These are phyloP conservation scores for Pomatostomus ruficeps DNA, from an alignment of 2,113 vertebrate genomes.

Conservation along the genomic window DNA sequence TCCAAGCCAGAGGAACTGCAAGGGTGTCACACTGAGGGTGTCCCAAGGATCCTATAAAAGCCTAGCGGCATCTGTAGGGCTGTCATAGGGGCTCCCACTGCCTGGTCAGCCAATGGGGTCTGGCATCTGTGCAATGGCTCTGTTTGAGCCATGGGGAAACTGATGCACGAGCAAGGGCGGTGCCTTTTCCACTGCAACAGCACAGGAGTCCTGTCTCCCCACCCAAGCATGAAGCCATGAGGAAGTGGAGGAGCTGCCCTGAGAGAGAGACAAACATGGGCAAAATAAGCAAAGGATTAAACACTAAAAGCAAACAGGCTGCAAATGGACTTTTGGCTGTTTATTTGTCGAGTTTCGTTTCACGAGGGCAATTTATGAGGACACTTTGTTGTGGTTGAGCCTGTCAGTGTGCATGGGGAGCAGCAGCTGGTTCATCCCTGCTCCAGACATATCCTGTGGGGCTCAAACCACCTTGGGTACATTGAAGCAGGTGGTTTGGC, in stretches of 20 bases:
- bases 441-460: fast-evolving
- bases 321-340: not conserved
- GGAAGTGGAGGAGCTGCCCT: not conserved
- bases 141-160: not conserved
- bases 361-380: not conserved
- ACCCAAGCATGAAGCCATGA: fast-evolving
- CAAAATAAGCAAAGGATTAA: not conserved
- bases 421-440: not conserved
- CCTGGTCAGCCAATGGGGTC: fast-evolving
- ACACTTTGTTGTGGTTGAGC: not conserved
- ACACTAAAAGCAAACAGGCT: not conserved
- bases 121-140: not conserved
- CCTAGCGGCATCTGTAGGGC: not conserved
- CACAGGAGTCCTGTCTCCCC: not conserved
- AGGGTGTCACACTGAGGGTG: not conserved
- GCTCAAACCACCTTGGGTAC: not conserved
- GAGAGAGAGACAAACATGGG: fast-evolving
- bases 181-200: not conserved
- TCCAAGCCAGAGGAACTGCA: fast-evolving
- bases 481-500: not conserved
- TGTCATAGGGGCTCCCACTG: not conserved
- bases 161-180: not conserved
- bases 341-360: not conserved
- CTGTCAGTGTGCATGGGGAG: fast-evolving
- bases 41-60: not conserved